Conservation (phyloP, 2,888 invertebrate genomes). For the Alentia gelatinosa region DNA sequence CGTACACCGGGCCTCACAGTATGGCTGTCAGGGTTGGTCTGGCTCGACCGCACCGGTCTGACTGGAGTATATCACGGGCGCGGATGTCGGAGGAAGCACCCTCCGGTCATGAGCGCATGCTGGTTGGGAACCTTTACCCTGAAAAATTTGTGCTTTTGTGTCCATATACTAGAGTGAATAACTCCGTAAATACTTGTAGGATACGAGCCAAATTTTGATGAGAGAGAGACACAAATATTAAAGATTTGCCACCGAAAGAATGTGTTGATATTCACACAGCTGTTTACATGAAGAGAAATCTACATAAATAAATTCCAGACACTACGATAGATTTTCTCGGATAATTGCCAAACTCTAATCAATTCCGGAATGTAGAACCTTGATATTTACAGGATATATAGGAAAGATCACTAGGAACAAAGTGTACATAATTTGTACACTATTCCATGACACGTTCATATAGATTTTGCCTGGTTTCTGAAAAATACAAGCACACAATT, state of each 20-base stretch:
- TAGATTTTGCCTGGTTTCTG: not conserved
- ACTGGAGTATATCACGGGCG: not conserved
- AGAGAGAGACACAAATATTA: not conserved
- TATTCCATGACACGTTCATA: not conserved
- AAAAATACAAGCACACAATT: constrained; percentile 36
- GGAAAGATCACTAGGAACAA: not conserved
- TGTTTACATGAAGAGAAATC: not conserved
- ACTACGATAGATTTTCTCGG: not conserved
- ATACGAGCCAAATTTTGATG: not conserved
- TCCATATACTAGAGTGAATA: not conserved
- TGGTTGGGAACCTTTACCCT: not conserved
- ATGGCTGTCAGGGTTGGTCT: not conserved
- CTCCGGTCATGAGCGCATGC: not conserved
- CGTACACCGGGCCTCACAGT: not conserved
- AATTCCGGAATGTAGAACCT: not conserved
- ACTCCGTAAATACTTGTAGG: not conserved
- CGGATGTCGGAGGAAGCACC: constrained; percentile 34
- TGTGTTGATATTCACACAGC: not conserved
- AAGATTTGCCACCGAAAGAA: not conserved
- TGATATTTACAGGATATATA: not conserved
- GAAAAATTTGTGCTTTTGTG: constrained; percentile 27
- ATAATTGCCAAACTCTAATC: not conserved
- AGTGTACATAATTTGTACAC: not conserved
- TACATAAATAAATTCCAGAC: constrained; percentile 3
- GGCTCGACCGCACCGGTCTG: not conserved